phyloP scores from a whole-genome alignment of 2,113 vertebrate species.

The Pitta sordida region DNA sequence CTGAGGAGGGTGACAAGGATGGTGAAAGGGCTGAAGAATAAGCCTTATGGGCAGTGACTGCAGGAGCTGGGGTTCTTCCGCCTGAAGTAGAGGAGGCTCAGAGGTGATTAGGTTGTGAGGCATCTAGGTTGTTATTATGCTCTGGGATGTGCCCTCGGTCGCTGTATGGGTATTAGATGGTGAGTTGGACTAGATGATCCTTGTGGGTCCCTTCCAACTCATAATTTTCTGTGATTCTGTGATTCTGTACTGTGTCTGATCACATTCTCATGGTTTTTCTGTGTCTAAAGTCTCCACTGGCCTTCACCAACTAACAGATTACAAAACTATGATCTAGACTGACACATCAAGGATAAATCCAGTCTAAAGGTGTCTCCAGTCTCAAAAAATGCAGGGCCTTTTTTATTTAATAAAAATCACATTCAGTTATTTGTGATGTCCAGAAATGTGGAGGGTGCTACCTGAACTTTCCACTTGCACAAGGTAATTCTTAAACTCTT shows the following conservation, averaged over 20 bases:
- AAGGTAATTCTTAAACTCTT: neutral
- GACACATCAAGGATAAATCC: neutral
- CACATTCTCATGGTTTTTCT: neutral
- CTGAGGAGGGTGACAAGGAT: no score
- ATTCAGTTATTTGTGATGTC: neutral
- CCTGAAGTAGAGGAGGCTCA: no score
- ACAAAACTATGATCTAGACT: neutral
- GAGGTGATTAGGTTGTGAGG: no score
- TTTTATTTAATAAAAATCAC: constrained; percentile 12
- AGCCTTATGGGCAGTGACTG: no score
- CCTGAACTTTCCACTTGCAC: neutral
- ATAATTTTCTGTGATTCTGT: no score
- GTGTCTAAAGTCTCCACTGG: neutral
- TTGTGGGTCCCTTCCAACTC: no score
- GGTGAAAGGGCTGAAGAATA: no score
- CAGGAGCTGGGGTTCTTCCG: no score
- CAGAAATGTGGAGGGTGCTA: neutral
- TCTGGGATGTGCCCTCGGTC: no score
- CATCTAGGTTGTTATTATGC: no score
- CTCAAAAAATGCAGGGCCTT: neutral
- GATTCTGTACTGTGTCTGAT: neutral
- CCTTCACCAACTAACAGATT: neutral
- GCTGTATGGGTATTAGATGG: no score
- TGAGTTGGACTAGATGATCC: no score
- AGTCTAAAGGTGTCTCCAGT: neutral